Conservation (phyloP, 2,113 vertebrate genomes). For the Pelobates fuscus region DNA sequence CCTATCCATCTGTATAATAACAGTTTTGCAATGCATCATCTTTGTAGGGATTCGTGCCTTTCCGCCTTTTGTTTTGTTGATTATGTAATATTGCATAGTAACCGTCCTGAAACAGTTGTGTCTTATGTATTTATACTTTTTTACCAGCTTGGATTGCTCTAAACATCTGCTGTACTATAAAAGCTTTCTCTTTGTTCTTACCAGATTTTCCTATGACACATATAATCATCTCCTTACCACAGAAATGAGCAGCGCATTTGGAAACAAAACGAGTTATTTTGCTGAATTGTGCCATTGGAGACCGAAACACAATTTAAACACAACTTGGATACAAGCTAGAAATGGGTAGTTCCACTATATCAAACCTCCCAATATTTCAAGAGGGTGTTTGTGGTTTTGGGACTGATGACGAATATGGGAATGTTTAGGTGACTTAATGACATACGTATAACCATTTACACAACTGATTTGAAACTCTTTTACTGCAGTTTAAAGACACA, state of each 20-base stretch:
- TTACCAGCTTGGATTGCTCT: not conserved
- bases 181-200: not conserved
- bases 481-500: no score
- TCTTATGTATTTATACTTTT: not conserved
- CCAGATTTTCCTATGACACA: not conserved
- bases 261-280: not conserved
- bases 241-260: not conserved
- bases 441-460: no score
- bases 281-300: not conserved
- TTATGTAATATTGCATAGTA: slow-evolving; percentile 5
- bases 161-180: slow-evolving; percentile 9
- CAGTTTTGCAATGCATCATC: no score
- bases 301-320: not conserved
- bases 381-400: no score
- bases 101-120: not conserved
- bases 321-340: no score
- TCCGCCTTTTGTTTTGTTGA: not conserved
- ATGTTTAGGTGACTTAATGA: no score
- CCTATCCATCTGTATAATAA: no score
- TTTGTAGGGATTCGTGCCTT: not conserved
- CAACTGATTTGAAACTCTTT: no score
- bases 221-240: slow-evolving; percentile 6
- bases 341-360: no score
- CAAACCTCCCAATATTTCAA: no score
- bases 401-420: no score